A percentile compares a stretch with the other conserved stretches of the same genome.
These are phyloP conservation scores for Miltochrista miniata DNA, from an alignment of 2,888 invertebrate genomes.

Conservation along the genomic window DNA sequence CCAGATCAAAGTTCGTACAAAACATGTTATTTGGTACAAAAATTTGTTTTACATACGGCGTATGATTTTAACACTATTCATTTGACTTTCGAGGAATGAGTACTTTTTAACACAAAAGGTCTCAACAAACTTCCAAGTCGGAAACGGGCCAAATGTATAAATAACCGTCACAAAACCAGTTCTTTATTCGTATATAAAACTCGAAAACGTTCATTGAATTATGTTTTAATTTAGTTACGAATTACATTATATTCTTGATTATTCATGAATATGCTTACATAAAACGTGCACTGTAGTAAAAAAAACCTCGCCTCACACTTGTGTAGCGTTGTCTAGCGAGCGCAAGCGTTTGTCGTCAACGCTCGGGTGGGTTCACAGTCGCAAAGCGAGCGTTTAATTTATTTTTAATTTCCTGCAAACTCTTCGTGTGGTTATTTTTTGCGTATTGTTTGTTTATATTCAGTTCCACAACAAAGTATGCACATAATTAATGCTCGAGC, in stretches of 20 bases:
- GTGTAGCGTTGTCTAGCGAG: background rate
- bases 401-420: slow-evolving; percentile 32
- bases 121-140: too few relatives aligned
- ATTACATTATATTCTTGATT: background rate
- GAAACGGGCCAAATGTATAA: too few relatives aligned
- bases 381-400: slow-evolving; percentile 14
- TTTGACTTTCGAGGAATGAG: too few relatives aligned
- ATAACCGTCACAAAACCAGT: background rate
- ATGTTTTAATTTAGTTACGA: background rate
- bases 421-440: slow-evolving; percentile 35
- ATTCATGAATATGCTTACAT: background rate
- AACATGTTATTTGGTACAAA: too few relatives aligned
- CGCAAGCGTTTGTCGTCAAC: background rate
- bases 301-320: background rate
- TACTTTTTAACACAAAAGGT: too few relatives aligned
- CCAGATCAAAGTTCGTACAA: too few relatives aligned
- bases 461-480: slow-evolving; percentile 25
- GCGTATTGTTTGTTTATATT: slow-evolving; percentile 24
- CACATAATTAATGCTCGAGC: slow-evolving; percentile 32
- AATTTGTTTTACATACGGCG: too few relatives aligned
- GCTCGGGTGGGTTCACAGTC: slow-evolving; percentile 5
- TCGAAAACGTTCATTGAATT: background rate
- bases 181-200: background rate
- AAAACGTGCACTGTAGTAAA: background rate
- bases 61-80: too few relatives aligned